Base-by-base conservation (phyloP, 1,140 invertebrate species). In the Cydia pomonella region DNA sequence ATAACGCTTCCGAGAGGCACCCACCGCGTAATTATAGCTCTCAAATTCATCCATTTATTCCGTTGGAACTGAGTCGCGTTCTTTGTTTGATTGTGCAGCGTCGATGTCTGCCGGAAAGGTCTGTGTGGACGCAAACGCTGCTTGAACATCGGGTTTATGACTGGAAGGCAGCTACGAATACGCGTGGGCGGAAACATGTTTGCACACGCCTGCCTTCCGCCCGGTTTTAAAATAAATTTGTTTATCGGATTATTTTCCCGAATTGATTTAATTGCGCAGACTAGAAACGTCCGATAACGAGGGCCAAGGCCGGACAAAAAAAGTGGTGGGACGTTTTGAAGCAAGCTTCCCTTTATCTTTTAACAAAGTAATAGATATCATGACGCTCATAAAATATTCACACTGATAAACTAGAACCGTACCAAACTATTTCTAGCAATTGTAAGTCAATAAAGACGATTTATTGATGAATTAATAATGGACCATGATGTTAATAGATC, bases 1-100 rank as follows among this genome's bases (percentile, higher is more conserved):
- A 90, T 88, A 69, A 89, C 92, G 73, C 89, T 91, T 7, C 88
- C 87, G 16, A 93, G 72, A 53, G 93, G 93, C 78, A 93, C 84
- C 93, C 93, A 93, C 66, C 87, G 85, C n/a, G 92, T 93, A 71
- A 93, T 86, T 73, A 93, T 90, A 33, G 92, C 85, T 27, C 91
- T 86, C 18, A 92, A 83, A 85, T 87, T 92, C 85, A 93, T 88
- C 93, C 93, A 93, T 87, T 91, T 93, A 76, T 86, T 91, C 75
- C 83, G 90, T 73, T 90, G 85, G 21, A 87, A 72, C 29, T 86
- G 84, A n/a, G 79, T 79, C 44, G 84, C 72, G 23, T 44, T 82
- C 91, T 92, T 92, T 91, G 90, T 89, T 84, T 93, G 89, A 64
- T 81, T 84, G 27, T 84, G 77, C 7, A 86, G 47, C 6, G 89